These are phyloP conservation scores for Temnothorax unifasciatus DNA, from an alignment of 2,888 invertebrate genomes.

Conservation along the genomic window DNA sequence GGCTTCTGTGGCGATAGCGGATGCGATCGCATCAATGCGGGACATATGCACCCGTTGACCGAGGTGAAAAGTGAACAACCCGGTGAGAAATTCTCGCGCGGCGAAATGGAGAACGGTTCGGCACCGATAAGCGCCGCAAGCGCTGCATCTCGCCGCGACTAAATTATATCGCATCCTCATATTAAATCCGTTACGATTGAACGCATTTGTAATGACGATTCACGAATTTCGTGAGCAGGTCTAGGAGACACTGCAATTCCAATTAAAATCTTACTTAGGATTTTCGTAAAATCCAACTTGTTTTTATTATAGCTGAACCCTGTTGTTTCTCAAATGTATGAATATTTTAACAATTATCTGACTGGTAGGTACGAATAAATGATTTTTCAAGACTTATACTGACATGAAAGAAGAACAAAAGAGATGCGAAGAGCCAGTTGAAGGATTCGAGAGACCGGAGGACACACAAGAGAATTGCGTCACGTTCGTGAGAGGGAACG, in stretches of 20 bases:
- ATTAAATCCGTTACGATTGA: not conserved
- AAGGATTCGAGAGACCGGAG: constrained; percentile 29
- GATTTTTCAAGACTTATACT: not conserved
- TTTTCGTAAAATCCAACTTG: not conserved
- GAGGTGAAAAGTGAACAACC: constrained; percentile 79
- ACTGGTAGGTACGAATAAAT: not conserved
- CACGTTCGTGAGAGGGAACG: constrained; percentile 51
- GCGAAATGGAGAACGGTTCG: constrained; percentile 76
- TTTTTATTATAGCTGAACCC: too few relatives aligned
- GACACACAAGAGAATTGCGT: constrained; percentile 69
- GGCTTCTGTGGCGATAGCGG: constrained; percentile 34
- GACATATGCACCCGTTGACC: constrained; percentile 68
- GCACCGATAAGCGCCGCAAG: constrained; percentile 42
- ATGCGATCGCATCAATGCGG: constrained; percentile 58
- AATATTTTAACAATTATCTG: not conserved
- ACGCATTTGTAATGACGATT: not conserved
- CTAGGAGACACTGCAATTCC: not conserved
- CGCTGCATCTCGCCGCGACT: constrained; percentile 11
- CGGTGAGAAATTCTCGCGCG: constrained; percentile 65
- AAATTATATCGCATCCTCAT: not conserved
- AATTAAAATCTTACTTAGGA: not conserved
- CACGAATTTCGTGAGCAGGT: not conserved
- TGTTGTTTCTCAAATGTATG: too few relatives aligned
- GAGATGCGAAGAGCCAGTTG: not conserved
- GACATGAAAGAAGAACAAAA: not conserved